A percentile compares a stretch with the other conserved stretches of the same genome.
These are phyloP conservation scores for Bruchidius siliquastri DNA, from an alignment of 2,888 invertebrate species.

Conservation along the genomic window DNA sequence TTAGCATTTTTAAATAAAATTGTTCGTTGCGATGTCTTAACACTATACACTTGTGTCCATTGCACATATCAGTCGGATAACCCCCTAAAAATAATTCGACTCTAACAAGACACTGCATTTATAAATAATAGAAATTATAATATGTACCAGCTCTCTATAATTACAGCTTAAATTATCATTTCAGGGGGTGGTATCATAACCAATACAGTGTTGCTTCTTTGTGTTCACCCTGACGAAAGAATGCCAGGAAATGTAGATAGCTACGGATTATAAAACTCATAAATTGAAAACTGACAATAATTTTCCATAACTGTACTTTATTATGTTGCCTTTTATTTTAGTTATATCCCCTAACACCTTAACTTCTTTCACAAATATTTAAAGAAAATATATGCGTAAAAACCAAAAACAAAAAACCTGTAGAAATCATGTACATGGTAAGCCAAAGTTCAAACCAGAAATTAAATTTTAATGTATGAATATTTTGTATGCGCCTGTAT, in stretches of 20 bases:
- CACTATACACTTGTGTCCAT: constrained; percentile 34
- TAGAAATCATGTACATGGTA: background rate
- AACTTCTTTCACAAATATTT: background rate
- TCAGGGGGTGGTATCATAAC: background rate
- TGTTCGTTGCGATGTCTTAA: constrained; percentile 35
- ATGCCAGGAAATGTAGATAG: background rate
- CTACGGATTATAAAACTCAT: background rate
- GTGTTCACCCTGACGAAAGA: background rate
- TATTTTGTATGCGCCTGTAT: background rate
- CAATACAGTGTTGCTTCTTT: background rate
- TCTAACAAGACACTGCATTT: background rate
- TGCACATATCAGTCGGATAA: constrained; percentile 34
- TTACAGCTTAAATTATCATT: background rate
- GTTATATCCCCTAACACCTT: background rate
- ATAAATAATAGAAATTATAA: background rate
- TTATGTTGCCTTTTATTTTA: background rate
- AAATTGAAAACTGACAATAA: background rate
- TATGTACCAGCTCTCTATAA: background rate
- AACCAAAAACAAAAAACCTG: background rate
- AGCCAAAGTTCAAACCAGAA: background rate
- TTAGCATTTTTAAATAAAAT: constrained; percentile 24
- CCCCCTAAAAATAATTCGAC: background rate
- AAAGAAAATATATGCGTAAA: background rate
- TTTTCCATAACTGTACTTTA: background rate
- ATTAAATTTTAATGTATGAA: background rate